A percentile compares a stretch with the other conserved stretches of the same genome.
Conservation (phyloP, 2,113 vertebrate genomes). For the Rissa tridactyla region DNA sequence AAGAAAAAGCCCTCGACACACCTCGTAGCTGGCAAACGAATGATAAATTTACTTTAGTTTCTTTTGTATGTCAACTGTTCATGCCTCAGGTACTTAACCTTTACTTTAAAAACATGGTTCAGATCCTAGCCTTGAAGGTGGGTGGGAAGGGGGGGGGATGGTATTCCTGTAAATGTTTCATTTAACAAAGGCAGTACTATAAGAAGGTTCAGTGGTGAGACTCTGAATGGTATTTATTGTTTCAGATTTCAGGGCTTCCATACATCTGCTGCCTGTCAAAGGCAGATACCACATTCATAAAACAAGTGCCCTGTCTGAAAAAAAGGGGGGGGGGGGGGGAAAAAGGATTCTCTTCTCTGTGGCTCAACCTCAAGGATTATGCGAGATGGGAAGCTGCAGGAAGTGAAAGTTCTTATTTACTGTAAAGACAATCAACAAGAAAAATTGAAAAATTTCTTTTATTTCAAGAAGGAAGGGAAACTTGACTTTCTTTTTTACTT, state of each 20-base stretch:
- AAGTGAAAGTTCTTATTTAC: slow-evolving; percentile 45
- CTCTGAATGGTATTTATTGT: slow-evolving; percentile 92
- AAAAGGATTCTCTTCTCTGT: neutral
- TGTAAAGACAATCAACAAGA: neutral
- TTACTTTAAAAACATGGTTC: slow-evolving; percentile 75
- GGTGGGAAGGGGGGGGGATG: slow-evolving; percentile 17
- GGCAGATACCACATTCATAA: slow-evolving; percentile 86
- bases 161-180: slow-evolving; percentile 84
- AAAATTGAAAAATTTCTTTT: neutral
- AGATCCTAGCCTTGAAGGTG: slow-evolving; percentile 59
- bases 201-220: slow-evolving; percentile 65
- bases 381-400: neutral
- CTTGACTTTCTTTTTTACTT: neutral
- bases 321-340: no score
- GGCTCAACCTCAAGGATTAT: slow-evolving; percentile 2
- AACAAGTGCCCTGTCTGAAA: slow-evolving; percentile 74
- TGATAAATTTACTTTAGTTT: slow-evolving; percentile 72
- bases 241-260: slow-evolving; percentile 79
- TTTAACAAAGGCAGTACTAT: slow-evolving; percentile 85
- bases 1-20: slow-evolving; percentile 61
- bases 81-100: slow-evolving; percentile 77
- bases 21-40: slow-evolving; percentile 57
- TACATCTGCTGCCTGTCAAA: slow-evolving; percentile 92
- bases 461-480: neutral
- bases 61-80: slow-evolving; percentile 74